These are phyloP conservation scores for Cercopithecus mona DNA, from an alignment of 2,113 vertebrate genomes.

Conservation along the genomic window DNA sequence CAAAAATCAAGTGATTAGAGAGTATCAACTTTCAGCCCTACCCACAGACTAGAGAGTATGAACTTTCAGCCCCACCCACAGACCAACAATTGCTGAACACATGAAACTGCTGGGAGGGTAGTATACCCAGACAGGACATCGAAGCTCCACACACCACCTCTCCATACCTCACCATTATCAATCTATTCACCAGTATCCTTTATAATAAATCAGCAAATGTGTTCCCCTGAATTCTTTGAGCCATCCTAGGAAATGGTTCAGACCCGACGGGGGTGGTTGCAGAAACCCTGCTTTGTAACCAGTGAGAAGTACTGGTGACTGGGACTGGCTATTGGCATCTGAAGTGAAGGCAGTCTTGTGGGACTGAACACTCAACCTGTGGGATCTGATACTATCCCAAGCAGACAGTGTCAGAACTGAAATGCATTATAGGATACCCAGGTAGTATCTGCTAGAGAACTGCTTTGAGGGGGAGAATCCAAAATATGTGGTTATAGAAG, in stretches of 20 bases:
- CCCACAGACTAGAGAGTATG: background rate
- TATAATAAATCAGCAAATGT: background rate
- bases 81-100: background rate
- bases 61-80: background rate
- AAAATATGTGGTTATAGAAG: background rate
- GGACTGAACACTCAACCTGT: background rate
- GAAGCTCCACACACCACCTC: background rate
- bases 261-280: no score
- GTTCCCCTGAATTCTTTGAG: background rate
- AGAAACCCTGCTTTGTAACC: background rate
- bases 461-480: background rate
- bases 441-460: background rate
- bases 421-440: background rate
- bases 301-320: background rate
- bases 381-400: background rate
- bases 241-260: background rate
- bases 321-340: background rate
- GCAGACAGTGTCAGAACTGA: background rate
- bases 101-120: background rate
- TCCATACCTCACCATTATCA: background rate
- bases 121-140: background rate
- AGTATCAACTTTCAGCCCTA: background rate
- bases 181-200: background rate
- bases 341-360: background rate
- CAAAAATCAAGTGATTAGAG: background rate